A percentile compares a stretch with the other conserved stretches of the same genome.
Conservation (phyloP, 2,888 invertebrate genomes). For the Protonemura montana region DNA sequence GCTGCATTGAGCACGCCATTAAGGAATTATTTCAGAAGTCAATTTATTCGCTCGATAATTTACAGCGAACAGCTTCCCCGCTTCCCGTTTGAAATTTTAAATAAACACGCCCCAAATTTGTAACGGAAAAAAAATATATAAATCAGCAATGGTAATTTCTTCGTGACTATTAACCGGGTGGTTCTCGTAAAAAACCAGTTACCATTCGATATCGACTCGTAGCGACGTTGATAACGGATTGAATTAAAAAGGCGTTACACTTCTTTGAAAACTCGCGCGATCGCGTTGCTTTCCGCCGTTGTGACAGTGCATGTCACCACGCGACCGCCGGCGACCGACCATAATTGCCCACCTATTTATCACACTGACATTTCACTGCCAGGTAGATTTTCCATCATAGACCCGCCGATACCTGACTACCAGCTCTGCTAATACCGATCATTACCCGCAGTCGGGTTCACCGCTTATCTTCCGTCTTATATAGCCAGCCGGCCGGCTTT, state of each 20-base stretch:
- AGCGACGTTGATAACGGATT: background rate
- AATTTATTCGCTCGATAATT: background rate
- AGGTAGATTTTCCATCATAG: background rate
- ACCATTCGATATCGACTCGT: background rate
- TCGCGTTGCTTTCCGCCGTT: background rate
- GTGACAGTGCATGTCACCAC: background rate
- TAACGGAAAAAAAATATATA: background rate
- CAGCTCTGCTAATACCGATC: background rate
- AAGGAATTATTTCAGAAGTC: background rate
- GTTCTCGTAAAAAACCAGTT: background rate
- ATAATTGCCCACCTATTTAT: background rate
- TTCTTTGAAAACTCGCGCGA: background rate
- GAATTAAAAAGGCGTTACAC: background rate
- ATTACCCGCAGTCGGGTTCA: background rate
- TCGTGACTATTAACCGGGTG: background rate
- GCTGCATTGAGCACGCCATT: background rate
- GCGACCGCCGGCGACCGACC: background rate
- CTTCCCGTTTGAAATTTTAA: background rate
- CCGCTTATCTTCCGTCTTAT: background rate
- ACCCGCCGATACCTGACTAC: background rate
- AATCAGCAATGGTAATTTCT: background rate
- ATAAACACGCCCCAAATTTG: background rate
- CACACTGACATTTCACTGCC: background rate
- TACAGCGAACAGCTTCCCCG: background rate
- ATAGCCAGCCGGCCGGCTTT: background rate